A percentile compares a stretch with the other conserved stretches of the same genome.
Evolutionary conservation across 1,140 invertebrate species (phyloP).

Genomic region (Drosophila sp.): DNA sequence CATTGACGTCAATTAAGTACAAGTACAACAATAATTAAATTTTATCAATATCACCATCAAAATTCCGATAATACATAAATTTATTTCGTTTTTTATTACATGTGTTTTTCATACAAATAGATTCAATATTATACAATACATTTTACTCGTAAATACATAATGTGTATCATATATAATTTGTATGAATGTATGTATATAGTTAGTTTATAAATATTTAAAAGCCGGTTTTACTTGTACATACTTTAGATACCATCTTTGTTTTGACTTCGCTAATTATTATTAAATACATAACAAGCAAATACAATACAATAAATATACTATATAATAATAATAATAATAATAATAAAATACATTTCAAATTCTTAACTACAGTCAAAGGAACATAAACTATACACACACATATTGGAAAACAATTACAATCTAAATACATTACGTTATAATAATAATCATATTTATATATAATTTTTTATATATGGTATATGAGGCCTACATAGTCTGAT

Average conservation of each 20-base stretch:
- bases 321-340: background rate
- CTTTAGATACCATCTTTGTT: constrained; percentile 24
- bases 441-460: constrained; percentile 22
- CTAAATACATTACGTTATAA: constrained; percentile 29
- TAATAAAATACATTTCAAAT: constrained; percentile 27
- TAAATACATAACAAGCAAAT: constrained; percentile 80
- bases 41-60: constrained; percentile 42
- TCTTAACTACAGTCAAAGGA: constrained; percentile 38
- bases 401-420: constrained; percentile 57
- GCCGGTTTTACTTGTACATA: constrained; percentile 49
- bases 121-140: constrained; percentile 83
- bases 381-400: constrained; percentile 69
- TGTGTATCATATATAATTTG: constrained; percentile 60
- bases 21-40: background rate
- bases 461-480: constrained; percentile 25
- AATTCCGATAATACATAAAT: constrained; percentile 48
- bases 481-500: constrained; percentile 40
- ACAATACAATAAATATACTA: constrained; percentile 43
- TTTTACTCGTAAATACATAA: constrained; percentile 67
- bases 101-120: constrained; percentile 83
- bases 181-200: constrained; percentile 48
- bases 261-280: constrained; percentile 67
- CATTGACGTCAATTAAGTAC: background rate
- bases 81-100: constrained; percentile 21
- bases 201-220: constrained; percentile 76